Evolutionary conservation across 2,113 vertebrate species (phyloP).

Genomic region (Ammospiza caudacuta): DNA sequence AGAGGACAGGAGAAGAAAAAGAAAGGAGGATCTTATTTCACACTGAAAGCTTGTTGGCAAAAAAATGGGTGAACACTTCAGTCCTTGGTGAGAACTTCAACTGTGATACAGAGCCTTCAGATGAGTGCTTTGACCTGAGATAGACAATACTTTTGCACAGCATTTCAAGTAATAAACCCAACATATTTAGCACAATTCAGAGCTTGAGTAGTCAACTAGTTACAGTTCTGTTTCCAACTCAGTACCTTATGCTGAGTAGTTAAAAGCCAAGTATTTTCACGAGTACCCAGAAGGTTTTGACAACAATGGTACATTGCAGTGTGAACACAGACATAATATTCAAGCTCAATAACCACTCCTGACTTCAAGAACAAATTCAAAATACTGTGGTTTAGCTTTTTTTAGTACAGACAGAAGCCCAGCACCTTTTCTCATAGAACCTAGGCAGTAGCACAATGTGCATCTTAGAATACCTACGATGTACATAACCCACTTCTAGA

Average conservation of each 20-base stretch:
- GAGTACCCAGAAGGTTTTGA: not conserved
- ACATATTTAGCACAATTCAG: not conserved
- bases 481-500: not conserved
- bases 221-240: not conserved
- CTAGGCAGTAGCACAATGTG: rapidly evolving
- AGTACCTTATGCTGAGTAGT: not conserved
- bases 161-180: not conserved
- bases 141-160: rapidly evolving
- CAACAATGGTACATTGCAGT: rapidly evolving
- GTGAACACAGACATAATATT: not conserved
- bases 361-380: not conserved
- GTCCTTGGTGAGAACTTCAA: not conserved
- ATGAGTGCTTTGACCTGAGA: not conserved
- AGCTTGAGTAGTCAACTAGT: not conserved
- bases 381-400: not conserved
- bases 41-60: not conserved
- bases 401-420: not conserved
- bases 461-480: not conserved
- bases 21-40: not conserved
- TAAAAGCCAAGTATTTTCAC: not conserved
- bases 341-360: not conserved
- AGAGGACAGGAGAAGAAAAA: not conserved
- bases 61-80: not conserved
- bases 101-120: not conserved
- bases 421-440: not conserved